Evolutionary conservation across 2,113 vertebrate genomes (phyloP).

Genomic region (Motacilla alba): DNA sequence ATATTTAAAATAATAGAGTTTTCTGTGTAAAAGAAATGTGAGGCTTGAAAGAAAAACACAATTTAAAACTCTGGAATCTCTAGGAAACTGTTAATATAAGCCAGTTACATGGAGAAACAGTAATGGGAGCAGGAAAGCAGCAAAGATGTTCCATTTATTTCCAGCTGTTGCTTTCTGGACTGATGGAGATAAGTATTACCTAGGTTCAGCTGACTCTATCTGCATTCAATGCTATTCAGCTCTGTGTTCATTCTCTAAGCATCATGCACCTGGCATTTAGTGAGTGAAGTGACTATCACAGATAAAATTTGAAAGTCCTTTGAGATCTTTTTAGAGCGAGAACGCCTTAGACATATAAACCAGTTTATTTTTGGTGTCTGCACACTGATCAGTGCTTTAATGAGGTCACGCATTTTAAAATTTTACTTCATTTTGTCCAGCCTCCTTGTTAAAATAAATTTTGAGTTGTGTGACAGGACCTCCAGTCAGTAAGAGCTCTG

Average conservation of each 20-base stretch:
- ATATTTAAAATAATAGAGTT: slow-evolving; percentile 57
- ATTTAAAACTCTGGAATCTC: slow-evolving; percentile 2
- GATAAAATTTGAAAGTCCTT: neutral
- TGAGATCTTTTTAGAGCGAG: neutral
- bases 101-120: neutral
- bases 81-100: neutral
- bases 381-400: neutral
- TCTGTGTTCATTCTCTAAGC: neutral
- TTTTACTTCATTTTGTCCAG: neutral
- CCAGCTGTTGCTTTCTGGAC: neutral
- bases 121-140: neutral
- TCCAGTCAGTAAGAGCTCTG: neutral
- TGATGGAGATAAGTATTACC: neutral
- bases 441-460: neutral
- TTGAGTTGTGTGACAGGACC: neutral
- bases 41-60: slow-evolving; percentile 1
- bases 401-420: neutral
- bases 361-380: neutral
- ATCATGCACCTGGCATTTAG: neutral
- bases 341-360: neutral
- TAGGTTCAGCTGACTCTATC: neutral
- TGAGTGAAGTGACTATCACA: neutral
- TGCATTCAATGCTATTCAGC: neutral
- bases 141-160: neutral
- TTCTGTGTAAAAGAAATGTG: slow-evolving; percentile 10